Base-by-base conservation (phyloP, 2,113 vertebrate species). In the Dendropsophus ebraccatus region DNA sequence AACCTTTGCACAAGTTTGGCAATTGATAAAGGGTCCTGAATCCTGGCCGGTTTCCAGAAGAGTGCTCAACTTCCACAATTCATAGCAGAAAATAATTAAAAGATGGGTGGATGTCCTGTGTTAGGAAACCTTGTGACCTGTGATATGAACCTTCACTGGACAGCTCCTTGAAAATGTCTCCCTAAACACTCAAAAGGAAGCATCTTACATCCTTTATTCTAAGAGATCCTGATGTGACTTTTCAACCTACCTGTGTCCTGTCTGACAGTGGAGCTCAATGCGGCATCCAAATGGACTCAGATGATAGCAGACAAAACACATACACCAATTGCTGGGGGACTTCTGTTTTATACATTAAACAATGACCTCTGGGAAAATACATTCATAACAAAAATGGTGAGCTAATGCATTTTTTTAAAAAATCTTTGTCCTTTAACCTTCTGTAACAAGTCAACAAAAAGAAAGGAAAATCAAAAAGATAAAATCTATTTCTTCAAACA, bases 31-130 rank as follows among this genome's bases (percentile, higher is more conserved):
- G 47, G 35, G 90, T 88, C 81, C 81, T 5, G 87, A 87, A 92
- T 32, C 83, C 23, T 89, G 80, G 87, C 90, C 76, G 25, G 5
- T 50, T 90, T 91, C 86, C 89, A 91, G 89, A 90, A 76, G 35
- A 83, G 9, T 89, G 49, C 12, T 83, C 52, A 87, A 85, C 72
- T 87, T 88, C 49, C 85, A 90, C 1, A 85, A 23, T 58, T 82
- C 86, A 86, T 81, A 83, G 85, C 70, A 89, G 52, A 90, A 87
- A 87, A 84, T 73, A 90, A 87, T 90, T 90, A 88, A 73, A 83
- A 88, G n/a, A 2, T 83, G 47, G 35, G 35, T 28, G 5, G 69
- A 88, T 75, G 50, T 75, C 80, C 80, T 91, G 80, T 76, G 75
- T 69, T 85, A 80, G 49, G 87, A 89, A 89, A 88, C 32, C 47